Evolutionary conservation across 1,140 invertebrate genomes (phyloP), one percentile per base, ranked within the genome.

Genomic region (Chironomus striatipennis): DNA sequence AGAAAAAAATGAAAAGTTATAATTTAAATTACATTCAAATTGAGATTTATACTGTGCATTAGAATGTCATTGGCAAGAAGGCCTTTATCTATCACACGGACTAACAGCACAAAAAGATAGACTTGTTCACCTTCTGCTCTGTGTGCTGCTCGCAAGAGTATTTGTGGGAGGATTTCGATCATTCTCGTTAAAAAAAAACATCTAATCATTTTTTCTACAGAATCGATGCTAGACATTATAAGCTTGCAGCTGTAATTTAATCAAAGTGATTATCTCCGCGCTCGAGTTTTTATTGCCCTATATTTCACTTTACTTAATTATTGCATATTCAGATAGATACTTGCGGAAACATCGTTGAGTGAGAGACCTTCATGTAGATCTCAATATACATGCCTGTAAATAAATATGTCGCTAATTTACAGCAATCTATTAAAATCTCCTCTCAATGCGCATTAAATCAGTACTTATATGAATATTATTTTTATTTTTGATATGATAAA

Each of bases 81-180:
- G 65, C 65, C 65, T 70, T 57, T 70, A 70, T 70, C 65, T 18
- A 18, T 18, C 47, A 12, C n/a, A n/a, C 47, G 9, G 47, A 12
- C 47, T 57, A 10, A n/a, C 47, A n/a, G 47, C 47, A 6, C 18
- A 17, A 20, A 57, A 57, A 57, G 65, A 70, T 70, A 70, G 65
- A 70, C 65, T 70, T 17, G 65, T 21, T 70, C 65, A 70, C 65
- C 65, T 70, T 70, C 65, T 70, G 65, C 9, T 18, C 10, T 18
- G n/a, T n/a, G n/a, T n/a, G 7, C 65, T 17, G 65, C n/a, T n/a
- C 4, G 64, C n/a, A 70, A 21, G 9, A 17, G 17, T 20, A 70
- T 70, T 70, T 18, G 65, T 70, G 20, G 65, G 65, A 70, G 65
- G 65, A 70, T 70, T 70, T 70, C 10, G 65, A 15, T 70, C 17